Base-by-base conservation (phyloP, 1,140 invertebrate genomes). In the Trachymyrmex septentrionalis region DNA sequence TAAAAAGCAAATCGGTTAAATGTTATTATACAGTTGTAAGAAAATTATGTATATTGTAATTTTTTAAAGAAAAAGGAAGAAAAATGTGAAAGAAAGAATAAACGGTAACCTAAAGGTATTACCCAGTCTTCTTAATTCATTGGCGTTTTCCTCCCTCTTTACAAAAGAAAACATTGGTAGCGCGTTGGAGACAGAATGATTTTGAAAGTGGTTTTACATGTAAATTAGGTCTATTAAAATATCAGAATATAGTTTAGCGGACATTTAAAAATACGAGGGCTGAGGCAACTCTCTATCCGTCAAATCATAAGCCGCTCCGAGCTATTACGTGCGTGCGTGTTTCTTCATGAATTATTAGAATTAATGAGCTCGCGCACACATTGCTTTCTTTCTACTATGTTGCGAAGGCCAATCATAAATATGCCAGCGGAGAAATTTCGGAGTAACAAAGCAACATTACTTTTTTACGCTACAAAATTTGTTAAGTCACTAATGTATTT, bases 331-430 rank as follows among this genome's bases (percentile, higher is more conserved):
- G 93, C 93, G 95, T 93, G 94, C 94, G 93, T 94, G 93, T 92
- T 88, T 94, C 92, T 94, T 94, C 93, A 93, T 93, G 94, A 94
- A 94, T 95, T 95, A 95, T 95, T 94, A 94, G 93, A 95, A 95
- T 95, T 95, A 95, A 95, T 95, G 94, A 95, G 91, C 90, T 89
- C 92, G 92, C 93, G 93, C 93, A 93, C 93, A 94, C 93, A 90
- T 93, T 90, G 87, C 90, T 92, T 93, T 90, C 78, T 82, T 61
- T 57, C 55, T 69, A 73, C 80, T 59, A 82, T 61, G 34, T 82
- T 73, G 34, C 53, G 24, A n/a, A 38, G 80, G 55, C 80, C 57
- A 75, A 73, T 75, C 55, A 61, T 75, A 73, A 61, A 67, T 61
- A 48, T 61, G 57, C 14, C 24, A 44, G 14, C 66, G 69, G 55